Percentiles rank a stretch among this genome's conserved stretches.
phyloP scores from a whole-genome alignment of 2,797 vertebrate genomes.

The Pseudopleuronectes americanus region DNA sequence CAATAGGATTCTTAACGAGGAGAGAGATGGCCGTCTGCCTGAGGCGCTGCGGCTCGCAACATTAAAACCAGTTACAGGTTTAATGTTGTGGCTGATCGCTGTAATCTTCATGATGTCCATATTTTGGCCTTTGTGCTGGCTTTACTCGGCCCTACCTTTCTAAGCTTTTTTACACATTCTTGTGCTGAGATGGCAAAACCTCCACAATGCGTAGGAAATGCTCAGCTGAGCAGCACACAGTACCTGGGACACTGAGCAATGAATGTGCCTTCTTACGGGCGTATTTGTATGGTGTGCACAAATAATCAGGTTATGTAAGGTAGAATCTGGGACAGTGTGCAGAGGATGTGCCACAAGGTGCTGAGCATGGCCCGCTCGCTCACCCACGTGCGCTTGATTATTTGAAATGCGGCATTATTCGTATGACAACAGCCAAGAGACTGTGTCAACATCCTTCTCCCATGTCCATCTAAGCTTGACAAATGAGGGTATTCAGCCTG shows the following conservation, averaged over 20 bases:
- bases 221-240: constrained; percentile 27
- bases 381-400: constrained; percentile 24
- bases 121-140: constrained; percentile 22
- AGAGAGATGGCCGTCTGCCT: constrained; percentile 36
- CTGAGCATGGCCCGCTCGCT: constrained; percentile 44
- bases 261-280: constrained; percentile 48
- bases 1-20: constrained; percentile 61
- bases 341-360: constrained; percentile 66
- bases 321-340: constrained; percentile 72
- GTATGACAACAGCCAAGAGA: constrained; percentile 47
- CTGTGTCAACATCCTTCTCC: constrained; percentile 47
- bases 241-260: constrained; percentile 65
- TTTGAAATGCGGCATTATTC: constrained; percentile 61
- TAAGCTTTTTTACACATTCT: constrained; percentile 11
- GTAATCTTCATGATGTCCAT: constrained; percentile 33
- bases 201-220: constrained; percentile 15
- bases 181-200: constrained; percentile 56
- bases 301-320: constrained; percentile 71
- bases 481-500: constrained; percentile 65
- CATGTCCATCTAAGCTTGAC: constrained; percentile 58
- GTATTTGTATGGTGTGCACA: constrained; percentile 55
- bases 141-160: constrained; percentile 60
- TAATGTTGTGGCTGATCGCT: neutral
- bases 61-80: neutral
- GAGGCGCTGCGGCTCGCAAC: neutral